A percentile compares a stretch with the other conserved stretches of the same genome.
These are phyloP conservation scores for Ecliptopera silaceata DNA, from an alignment of 2,888 invertebrate species.

Conservation along the genomic window DNA sequence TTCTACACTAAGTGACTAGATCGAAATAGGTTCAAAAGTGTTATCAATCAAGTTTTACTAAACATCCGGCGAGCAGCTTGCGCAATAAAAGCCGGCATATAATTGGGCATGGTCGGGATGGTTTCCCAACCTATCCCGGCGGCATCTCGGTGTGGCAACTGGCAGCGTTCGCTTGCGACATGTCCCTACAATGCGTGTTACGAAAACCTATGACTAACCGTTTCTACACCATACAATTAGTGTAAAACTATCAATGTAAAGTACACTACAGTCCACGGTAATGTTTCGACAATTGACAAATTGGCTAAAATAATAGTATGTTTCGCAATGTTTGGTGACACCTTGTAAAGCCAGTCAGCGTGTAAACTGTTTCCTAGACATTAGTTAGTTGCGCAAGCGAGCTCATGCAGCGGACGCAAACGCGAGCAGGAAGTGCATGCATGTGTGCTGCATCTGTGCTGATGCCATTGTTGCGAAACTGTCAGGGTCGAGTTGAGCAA, in stretches of 20 bases:
- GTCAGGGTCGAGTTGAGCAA: conserved; percentile 82
- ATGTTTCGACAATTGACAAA: conserved; percentile 52
- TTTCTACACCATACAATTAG: conserved; percentile 49
- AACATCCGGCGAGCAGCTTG: conserved; percentile 61
- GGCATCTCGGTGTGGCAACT: conserved; percentile 76
- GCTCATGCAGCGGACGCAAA: conserved; percentile 62
- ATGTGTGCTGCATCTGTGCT: conserved; percentile 79
- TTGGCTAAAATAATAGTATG: conserved; percentile 54
- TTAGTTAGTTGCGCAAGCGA: conserved; percentile 66
- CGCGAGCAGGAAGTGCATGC: conserved; percentile 80
- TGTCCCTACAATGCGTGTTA: conserved; percentile 80
- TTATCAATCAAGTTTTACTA: conserved; percentile 65
- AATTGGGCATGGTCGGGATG: conserved; percentile 78
- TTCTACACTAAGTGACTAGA: conserved; percentile 9
- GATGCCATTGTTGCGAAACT: conserved; percentile 79
- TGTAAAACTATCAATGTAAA: conserved; percentile 55
- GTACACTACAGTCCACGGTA: conserved; percentile 44
- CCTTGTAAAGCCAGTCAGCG: conserved; percentile 49
- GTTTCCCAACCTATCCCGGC: conserved; percentile 82
- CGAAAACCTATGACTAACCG: conserved; percentile 79
- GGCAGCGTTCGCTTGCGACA: conserved; percentile 70
- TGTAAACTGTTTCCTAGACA: conserved; percentile 59
- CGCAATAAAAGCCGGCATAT: conserved; percentile 69
- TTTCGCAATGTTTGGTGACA: conserved; percentile 64
- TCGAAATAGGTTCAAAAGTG: conserved; percentile 34